phyloP scores from a whole-genome alignment of 2,888 invertebrate genomes.

The Ophion slaviceki region DNA sequence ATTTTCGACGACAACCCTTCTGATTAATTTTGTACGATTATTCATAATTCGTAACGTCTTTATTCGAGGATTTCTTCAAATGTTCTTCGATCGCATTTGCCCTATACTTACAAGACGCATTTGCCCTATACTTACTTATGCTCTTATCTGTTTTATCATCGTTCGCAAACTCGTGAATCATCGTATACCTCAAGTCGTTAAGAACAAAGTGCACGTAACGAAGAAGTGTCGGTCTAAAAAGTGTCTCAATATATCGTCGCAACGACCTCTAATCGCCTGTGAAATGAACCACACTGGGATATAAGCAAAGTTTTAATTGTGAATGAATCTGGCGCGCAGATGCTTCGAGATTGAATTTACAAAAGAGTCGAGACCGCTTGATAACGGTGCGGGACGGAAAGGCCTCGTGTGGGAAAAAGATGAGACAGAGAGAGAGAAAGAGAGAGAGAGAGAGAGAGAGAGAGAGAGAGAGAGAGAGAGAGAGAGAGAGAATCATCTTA shows the following conservation, averaged over 20 bases:
- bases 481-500: too few relatives aligned
- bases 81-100: not conserved
- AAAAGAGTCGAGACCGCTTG: conserved; percentile 4
- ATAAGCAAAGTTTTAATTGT: conserved; percentile 54
- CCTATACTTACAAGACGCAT: not conserved
- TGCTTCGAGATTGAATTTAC: conserved; percentile 27
- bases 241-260: conserved; percentile 9
- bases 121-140: not conserved
- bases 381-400: conserved; percentile 2
- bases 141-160: conserved; percentile 3
- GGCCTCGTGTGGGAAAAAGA: conserved; percentile 14
- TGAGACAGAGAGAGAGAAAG: conserved; percentile 3
- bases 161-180: conserved; percentile 29
- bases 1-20: not conserved
- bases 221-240: not conserved
- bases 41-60: not conserved
- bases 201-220: conserved; percentile 34
- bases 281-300: conserved; percentile 45
- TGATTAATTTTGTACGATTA: not conserved
- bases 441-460: not conserved
- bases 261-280: conserved; percentile 56
- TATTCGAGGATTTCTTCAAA: not conserved
- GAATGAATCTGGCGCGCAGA: conserved; percentile 44
- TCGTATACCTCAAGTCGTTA: conserved; percentile 18
- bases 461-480: too few relatives aligned